Conservation (phyloP, 2,888 invertebrate genomes). For the Xanthia icteritia region DNA sequence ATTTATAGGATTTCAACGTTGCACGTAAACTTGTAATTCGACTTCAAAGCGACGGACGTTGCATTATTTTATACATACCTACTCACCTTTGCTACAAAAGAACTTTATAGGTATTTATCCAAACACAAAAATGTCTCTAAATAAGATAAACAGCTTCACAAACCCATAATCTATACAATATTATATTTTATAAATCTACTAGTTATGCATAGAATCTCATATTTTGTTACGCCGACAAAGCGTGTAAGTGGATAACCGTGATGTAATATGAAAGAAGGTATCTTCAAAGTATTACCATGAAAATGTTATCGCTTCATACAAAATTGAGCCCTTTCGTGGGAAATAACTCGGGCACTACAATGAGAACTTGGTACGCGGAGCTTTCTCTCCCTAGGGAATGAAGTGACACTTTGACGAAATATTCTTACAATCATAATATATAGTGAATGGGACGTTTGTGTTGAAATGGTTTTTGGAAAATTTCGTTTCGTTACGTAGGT, state of each 20-base stretch:
- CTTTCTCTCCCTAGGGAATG: conserved; percentile 69
- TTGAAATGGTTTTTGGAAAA: conserved; percentile 27
- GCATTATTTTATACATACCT: neutral
- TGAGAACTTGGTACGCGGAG: conserved; percentile 70
- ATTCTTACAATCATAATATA: conserved; percentile 48
- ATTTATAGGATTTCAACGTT: conserved; percentile 13
- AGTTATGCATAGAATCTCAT: conserved; percentile 70
- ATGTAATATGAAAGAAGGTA: conserved; percentile 74
- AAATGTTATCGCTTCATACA: conserved; percentile 80
- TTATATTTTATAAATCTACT: conserved; percentile 54
- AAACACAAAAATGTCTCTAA: neutral
- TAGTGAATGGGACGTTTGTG: conserved; percentile 28
- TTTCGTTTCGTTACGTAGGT: neutral
- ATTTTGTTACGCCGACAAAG: conserved; percentile 68
- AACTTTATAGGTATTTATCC: neutral
- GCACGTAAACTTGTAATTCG: conserved; percentile 11
- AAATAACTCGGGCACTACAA: conserved; percentile 77
- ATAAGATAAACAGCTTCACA: neutral
- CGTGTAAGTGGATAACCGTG: conserved; percentile 65
- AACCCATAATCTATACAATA: conserved; percentile 12
- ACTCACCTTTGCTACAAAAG: neutral
- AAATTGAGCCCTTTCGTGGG: conserved; percentile 79
- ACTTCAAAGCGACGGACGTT: conserved; percentile 4
- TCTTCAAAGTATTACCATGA: conserved; percentile 80
- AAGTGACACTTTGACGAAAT: conserved; percentile 66